These are phyloP conservation scores for Spisula solida DNA, from an alignment of 2,888 invertebrate genomes.

Conservation along the genomic window DNA sequence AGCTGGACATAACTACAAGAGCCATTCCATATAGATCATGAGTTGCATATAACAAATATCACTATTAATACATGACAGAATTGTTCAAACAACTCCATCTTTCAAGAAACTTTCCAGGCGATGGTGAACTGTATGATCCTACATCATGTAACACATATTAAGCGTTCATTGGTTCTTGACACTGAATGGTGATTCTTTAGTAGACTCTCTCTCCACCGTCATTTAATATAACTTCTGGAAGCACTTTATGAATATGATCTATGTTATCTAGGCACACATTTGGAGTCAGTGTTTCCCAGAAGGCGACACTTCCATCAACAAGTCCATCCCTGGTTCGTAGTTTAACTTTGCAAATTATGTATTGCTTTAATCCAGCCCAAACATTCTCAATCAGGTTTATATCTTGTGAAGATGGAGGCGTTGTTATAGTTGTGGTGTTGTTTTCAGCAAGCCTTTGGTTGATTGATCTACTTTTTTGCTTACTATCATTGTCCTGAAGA, in stretches of 20 bases:
- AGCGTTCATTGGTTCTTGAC: too few species aligned
- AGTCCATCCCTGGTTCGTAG: slow-evolving; percentile 62
- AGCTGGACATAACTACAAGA: too few species aligned
- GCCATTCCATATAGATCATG: too few species aligned
- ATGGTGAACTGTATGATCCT: too few species aligned
- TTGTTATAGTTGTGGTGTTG: not conserved
- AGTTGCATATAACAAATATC: too few species aligned
- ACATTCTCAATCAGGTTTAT: slow-evolving; percentile 69
- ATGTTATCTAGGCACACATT: slow-evolving; percentile 62
- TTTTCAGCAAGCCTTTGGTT: too few species aligned
- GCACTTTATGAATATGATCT: slow-evolving; percentile 65
- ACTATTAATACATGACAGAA: too few species aligned
- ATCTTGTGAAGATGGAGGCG: slow-evolving; percentile 66
- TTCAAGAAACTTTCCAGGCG: too few species aligned
- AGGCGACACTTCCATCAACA: slow-evolving; percentile 51
- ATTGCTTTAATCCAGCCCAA: slow-evolving; percentile 59
- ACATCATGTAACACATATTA: too few species aligned
- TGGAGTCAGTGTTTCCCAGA: slow-evolving; percentile 56
- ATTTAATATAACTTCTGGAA: slow-evolving; percentile 62
- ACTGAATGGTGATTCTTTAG: too few species aligned
- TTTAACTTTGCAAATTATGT: slow-evolving; percentile 47
- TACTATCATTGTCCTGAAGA: slow-evolving; percentile 68
- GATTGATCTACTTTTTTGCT: slow-evolving; percentile 64
- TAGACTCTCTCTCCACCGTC: too few species aligned
- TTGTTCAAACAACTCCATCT: too few species aligned